phyloP scores from a whole-genome alignment of 37 sponge, comb jelly and placozoan genomes.

The Dysidea cf. avara region DNA sequence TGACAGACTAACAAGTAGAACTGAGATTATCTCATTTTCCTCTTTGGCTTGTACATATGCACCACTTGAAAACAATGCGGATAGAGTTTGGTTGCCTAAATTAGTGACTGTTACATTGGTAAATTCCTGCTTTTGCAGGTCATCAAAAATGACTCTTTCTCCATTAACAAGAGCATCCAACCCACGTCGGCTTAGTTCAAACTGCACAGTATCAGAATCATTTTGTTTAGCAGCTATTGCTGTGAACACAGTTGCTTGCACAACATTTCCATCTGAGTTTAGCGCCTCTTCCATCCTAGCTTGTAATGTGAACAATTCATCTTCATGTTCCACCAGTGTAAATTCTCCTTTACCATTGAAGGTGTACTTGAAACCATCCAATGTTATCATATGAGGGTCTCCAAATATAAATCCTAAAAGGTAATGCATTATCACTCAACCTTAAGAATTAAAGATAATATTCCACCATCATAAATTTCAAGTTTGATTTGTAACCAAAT shows the following conservation, averaged over 20 bases:
- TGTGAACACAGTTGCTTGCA: constrained; percentile 26
- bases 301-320: constrained; percentile 30
- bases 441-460: no score
- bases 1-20: constrained; percentile 9
- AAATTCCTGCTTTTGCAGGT: constrained; percentile 25
- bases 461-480: no score
- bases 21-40: constrained; percentile 31
- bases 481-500: no score
- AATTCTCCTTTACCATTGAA: no score
- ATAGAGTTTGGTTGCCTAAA: constrained; percentile 11
- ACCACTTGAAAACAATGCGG: constrained; percentile 33
- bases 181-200: no score
- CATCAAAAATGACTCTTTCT: constrained; percentile 23
- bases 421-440: no score
- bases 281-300: constrained; percentile 22
- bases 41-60: constrained; percentile 15
- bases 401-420: constrained; percentile 22
- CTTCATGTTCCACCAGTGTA: constrained; percentile 8
- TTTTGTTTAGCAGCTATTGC: no score
- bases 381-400: constrained; percentile 32
- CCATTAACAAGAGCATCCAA: no score
- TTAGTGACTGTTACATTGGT: constrained; percentile 19
- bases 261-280: not conserved
- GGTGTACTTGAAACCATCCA: no score
- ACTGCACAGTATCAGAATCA: no score